Evolutionary conservation across 2,797 vertebrate species (phyloP).

Genomic region (Eurystomus glaucurus): DNA sequence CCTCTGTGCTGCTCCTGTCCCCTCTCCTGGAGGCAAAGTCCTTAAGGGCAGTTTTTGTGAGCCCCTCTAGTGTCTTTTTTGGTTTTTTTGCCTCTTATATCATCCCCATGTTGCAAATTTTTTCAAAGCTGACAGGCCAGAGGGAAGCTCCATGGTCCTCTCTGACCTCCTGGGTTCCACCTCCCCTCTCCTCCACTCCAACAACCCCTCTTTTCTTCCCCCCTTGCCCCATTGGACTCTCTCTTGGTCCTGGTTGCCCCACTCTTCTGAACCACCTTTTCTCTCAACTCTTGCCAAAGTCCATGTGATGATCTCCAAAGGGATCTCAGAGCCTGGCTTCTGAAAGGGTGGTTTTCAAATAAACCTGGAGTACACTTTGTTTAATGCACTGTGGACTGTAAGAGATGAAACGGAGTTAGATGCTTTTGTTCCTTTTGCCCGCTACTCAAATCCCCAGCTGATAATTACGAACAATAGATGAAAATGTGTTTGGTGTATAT

Average conservation of each 20-base stretch:
- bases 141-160: background rate
- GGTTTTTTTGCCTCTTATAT: background rate
- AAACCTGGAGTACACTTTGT: background rate
- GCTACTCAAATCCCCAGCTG: slow-evolving; percentile 14
- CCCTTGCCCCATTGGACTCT: background rate
- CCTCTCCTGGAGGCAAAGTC: background rate
- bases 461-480: slow-evolving; percentile 44
- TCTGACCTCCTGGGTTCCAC: background rate
- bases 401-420: background rate
- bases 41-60: background rate
- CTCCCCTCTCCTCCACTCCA: background rate
- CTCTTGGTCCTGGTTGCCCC: background rate
- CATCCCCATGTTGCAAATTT: background rate
- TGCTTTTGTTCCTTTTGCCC: background rate
- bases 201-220: background rate
- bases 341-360: background rate
- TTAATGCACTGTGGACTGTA: background rate
- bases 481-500: slow-evolving; percentile 59
- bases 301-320: background rate
- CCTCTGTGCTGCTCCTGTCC: rapidly evolving
- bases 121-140: background rate
- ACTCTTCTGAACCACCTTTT: background rate
- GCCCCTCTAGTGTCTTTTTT: background rate
- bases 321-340: background rate
- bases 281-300: background rate